A percentile compares a stretch with the other conserved stretches of the same genome.
phyloP scores from a whole-genome alignment of 2,888 invertebrate genomes.

The Dascillus cervinus region DNA sequence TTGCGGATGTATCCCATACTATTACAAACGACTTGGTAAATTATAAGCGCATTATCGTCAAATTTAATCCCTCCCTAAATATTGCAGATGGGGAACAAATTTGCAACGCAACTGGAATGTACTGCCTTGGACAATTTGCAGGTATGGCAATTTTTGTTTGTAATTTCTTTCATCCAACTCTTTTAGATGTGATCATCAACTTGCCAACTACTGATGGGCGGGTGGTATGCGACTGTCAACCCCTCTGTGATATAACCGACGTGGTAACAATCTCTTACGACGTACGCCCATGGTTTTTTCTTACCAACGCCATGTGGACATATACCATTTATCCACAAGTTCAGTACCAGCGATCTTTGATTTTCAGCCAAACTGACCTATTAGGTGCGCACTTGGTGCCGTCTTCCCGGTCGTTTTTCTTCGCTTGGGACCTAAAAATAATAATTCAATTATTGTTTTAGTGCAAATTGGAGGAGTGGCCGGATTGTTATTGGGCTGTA shows the following conservation, averaged over 20 bases:
- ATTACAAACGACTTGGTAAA: constrained; percentile 30
- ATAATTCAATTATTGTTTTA: no score
- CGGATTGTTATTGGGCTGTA: no score
- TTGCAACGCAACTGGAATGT: constrained; percentile 34
- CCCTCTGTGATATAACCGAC: constrained; percentile 28
- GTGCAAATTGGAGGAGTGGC: no score
- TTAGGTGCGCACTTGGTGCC: constrained; percentile 37
- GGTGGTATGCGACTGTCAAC: constrained; percentile 27
- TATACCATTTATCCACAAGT: constrained; percentile 28
- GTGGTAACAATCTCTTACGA: no score
- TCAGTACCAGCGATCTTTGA: constrained; percentile 30
- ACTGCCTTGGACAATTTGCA: constrained; percentile 29
- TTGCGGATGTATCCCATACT: constrained; percentile 38
- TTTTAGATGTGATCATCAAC: no score
- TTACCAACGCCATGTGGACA: constrained; percentile 27
- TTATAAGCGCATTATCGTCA: constrained; percentile 2
- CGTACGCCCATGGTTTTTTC: constrained; percentile 25
- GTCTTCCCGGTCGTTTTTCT: constrained; percentile 3
- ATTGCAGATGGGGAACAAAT: constrained; percentile 25
- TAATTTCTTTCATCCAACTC: no score
- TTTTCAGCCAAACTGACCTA: constrained; percentile 39
- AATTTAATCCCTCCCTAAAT: not conserved
- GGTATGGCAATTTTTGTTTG: constrained; percentile 23
- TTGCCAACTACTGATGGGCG: no score
- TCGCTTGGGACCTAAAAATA: no score